Evolutionary conservation across 1,140 invertebrate genomes (phyloP).

Genomic region (Cryptotermes secundus): DNA sequence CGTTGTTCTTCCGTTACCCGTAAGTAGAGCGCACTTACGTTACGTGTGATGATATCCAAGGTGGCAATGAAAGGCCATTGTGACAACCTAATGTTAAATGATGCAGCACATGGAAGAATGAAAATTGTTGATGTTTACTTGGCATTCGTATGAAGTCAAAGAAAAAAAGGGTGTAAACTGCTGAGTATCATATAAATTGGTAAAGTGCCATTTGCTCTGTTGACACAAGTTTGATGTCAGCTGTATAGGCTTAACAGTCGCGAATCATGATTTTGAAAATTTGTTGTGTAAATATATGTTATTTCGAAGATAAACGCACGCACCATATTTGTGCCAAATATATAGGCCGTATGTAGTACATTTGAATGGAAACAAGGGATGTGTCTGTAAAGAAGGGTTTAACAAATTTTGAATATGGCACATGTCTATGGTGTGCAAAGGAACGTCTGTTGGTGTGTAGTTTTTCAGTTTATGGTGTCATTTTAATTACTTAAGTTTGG

Average conservation of each 20-base stretch:
- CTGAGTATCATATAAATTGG: not conserved
- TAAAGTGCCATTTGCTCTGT: not conserved
- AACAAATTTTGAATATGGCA: no score
- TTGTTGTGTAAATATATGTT: not conserved
- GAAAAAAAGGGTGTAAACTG: not conserved
- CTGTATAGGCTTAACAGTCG: no score
- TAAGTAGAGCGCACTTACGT: conserved; percentile 63
- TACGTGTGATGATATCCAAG: not conserved
- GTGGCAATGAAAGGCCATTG: not conserved
- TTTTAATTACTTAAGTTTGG: no score
- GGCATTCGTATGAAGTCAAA: not conserved
- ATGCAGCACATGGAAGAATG: not conserved
- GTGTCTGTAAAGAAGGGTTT: no score
- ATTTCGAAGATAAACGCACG: no score
- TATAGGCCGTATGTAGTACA: no score
- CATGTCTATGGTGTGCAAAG: no score
- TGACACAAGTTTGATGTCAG: not conserved
- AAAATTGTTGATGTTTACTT: not conserved
- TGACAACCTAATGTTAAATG: not conserved
- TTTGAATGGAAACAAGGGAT: no score
- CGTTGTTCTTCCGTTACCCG: conserved; percentile 95
- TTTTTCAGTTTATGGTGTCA: no score
- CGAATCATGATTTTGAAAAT: not conserved
- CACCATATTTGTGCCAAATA: no score
- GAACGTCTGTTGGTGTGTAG: no score